Percentiles rank a stretch among this genome's conserved stretches.
Evolutionary conservation across 1,140 invertebrate genomes (phyloP).

Genomic region (Lasaia peninsularis): DNA sequence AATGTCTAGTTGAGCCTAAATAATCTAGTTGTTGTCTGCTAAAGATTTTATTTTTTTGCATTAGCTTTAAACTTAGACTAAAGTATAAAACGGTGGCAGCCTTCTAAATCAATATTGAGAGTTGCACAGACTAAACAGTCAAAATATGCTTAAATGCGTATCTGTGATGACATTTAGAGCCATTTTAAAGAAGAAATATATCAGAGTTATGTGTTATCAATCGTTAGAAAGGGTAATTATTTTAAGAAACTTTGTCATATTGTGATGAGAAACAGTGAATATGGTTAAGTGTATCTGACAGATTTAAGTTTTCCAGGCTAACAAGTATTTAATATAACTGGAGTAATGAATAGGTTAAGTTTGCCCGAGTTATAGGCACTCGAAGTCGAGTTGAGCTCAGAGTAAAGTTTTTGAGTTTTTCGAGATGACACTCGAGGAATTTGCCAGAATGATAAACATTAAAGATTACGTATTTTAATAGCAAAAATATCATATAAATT

Average conservation of each 20-base stretch:
- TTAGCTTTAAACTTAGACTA: background rate
- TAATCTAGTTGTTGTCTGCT: background rate
- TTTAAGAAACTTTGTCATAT: background rate
- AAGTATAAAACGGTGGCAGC: background rate
- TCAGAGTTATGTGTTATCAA: background rate
- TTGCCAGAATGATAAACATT: too few species aligned
- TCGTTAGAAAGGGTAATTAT: background rate
- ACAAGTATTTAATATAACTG: too few species aligned
- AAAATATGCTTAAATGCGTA: slow-evolving; percentile 5
- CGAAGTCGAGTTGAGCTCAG: too few species aligned
- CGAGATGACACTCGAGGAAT: too few species aligned
- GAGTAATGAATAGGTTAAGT: too few species aligned
- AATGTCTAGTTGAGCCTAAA: background rate
- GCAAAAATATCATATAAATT: too few species aligned
- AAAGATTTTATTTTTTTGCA: background rate
- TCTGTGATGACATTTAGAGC: slow-evolving; percentile 7
- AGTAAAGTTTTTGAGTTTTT: too few species aligned
- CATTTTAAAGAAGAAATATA: background rate
- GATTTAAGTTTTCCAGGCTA: too few species aligned
- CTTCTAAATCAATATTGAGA: slow-evolving; percentile 7
- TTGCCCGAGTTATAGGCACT: too few species aligned
- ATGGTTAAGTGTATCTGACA: background rate
- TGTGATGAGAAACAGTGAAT: background rate
- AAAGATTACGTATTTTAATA: too few species aligned
- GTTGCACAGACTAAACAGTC: background rate